Percentiles rank a stretch among this genome's conserved stretches.
phyloP scores from a whole-genome alignment of 2,113 vertebrate genomes.

The Delphinus delphis region DNA sequence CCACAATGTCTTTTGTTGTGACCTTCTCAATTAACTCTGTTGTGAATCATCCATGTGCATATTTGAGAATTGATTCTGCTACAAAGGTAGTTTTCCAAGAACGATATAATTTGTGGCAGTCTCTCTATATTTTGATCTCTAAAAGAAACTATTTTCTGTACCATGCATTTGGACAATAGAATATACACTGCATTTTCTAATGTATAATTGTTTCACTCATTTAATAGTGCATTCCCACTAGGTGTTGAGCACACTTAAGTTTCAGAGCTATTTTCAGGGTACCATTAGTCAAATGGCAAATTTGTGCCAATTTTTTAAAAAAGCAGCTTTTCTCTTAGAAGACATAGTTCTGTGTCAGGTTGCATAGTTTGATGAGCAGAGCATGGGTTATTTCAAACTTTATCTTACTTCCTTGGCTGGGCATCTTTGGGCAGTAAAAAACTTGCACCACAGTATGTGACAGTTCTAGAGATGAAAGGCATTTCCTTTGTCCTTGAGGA shows the following conservation, averaged over 20 bases:
- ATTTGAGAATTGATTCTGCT: constrained; percentile 46
- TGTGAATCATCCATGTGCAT: constrained; percentile 10
- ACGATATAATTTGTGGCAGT: not conserved
- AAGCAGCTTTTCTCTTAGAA: not conserved
- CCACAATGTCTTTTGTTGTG: not conserved
- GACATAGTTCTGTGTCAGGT: not conserved
- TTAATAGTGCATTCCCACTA: not conserved
- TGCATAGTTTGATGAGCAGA: not conserved
- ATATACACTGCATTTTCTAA: not conserved
- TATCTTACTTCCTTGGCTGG: not conserved
- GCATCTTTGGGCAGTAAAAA: not conserved
- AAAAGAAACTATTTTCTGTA: constrained; percentile 15
- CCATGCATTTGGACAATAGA: not conserved
- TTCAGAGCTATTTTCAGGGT: not conserved
- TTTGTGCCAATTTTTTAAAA: not conserved
- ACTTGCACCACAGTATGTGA: not conserved
- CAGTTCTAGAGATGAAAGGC: not conserved
- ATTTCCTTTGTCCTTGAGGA: not conserved
- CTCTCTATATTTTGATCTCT: not conserved
- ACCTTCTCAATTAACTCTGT: constrained; percentile 41
- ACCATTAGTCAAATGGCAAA: not conserved
- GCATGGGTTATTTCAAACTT: not conserved
- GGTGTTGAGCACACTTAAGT: not conserved
- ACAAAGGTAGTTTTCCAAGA: constrained; percentile 8
- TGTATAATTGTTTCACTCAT: not conserved